Evolutionary conservation across 2,888 invertebrate species (phyloP).

Genomic region (Andrena bucephala): DNA sequence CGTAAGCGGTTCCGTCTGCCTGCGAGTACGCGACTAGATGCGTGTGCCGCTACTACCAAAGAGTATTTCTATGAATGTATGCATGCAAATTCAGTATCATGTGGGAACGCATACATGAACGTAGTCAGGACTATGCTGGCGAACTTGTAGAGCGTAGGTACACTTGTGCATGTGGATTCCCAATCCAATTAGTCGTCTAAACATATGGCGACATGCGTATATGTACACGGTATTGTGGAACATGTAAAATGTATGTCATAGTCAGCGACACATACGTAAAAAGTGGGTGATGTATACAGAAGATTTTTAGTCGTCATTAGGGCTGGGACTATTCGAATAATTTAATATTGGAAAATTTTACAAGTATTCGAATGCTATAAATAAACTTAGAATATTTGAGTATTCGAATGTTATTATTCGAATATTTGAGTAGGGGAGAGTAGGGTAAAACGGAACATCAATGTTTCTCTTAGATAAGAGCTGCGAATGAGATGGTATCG

Average conservation of each 20-base stretch:
- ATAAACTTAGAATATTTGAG: no score
- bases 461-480: no score
- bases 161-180: slow-evolving; percentile 33
- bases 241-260: slow-evolving; percentile 13
- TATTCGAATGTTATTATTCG: no score
- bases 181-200: slow-evolving; percentile 36
- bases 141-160: slow-evolving; percentile 15
- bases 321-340: no score
- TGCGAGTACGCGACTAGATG: slow-evolving; percentile 37
- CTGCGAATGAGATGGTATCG: no score
- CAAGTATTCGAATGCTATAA: no score
- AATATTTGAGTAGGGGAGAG: no score
- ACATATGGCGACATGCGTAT: slow-evolving; percentile 16
- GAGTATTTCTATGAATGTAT: slow-evolving; percentile 36
- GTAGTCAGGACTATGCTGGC: slow-evolving; percentile 10
- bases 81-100: slow-evolving; percentile 48
- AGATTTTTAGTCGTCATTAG: neutral
- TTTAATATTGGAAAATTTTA: no score
- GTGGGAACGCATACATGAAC: slow-evolving; percentile 19
- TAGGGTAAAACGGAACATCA: no score
- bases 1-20: slow-evolving; percentile 62
- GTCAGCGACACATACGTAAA: neutral
- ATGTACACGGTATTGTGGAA: neutral
- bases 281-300: neutral
- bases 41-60: slow-evolving; percentile 3